Percentiles rank a stretch among this genome's conserved stretches.
Conservation (phyloP, 2,113 vertebrate genomes). For the Melanostigma gelatinosum region DNA sequence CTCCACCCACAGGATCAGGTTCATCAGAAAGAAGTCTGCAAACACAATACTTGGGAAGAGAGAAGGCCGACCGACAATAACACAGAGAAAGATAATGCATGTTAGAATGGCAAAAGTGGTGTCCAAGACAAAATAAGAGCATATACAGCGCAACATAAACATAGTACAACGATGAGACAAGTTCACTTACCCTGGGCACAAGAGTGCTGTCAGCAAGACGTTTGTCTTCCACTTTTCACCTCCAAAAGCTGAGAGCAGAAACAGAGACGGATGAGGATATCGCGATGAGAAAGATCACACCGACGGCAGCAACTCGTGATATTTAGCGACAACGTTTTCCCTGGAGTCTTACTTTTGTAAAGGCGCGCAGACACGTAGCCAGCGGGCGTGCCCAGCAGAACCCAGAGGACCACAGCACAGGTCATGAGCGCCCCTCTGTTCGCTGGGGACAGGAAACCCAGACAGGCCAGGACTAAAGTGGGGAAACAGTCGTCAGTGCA, state of each 20-base stretch:
- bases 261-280: conserved; percentile 42
- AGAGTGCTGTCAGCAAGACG: conserved; percentile 94
- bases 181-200: conserved; percentile 93
- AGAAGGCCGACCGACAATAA: neutral
- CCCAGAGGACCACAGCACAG: conserved; percentile 97
- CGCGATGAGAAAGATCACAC: neutral
- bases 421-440: conserved; percentile 99
- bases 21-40: conserved; percentile 99
- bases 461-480: conserved; percentile 92
- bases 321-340: neutral
- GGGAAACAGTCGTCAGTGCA: conserved; percentile 9
- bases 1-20: conserved; percentile 98
- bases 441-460: conserved; percentile 98
- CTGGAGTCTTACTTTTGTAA: conserved; percentile 82
- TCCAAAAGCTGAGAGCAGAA: conserved; percentile 89
- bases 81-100: conserved; percentile 7
- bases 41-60: conserved; percentile 90
- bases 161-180: neutral
- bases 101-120: neutral
- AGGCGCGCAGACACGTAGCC: conserved; percentile 94
- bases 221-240: conserved; percentile 99
- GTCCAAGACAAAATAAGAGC: neutral
- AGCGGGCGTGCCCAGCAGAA: conserved; percentile 94
- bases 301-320: neutral
- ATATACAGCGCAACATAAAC: neutral